Conservation (phyloP, 2,113 vertebrate genomes). For the Corvus cornix region DNA sequence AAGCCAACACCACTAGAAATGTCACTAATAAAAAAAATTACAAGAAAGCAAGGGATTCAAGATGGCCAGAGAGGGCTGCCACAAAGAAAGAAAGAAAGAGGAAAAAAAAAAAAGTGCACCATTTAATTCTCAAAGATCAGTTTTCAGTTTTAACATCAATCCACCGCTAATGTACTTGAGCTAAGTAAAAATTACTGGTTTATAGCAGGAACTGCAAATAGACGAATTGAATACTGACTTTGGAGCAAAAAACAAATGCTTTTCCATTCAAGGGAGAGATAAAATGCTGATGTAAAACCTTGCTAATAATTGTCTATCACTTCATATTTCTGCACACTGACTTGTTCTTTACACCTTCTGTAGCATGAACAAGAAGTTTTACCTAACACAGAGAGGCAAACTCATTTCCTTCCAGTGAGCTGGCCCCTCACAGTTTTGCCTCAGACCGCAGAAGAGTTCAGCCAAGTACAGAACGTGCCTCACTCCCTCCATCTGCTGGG, state of each 20-base stretch:
- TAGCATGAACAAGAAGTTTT: not conserved
- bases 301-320: not conserved
- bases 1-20: not conserved
- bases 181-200: not conserved
- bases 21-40: not conserved
- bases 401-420: not conserved
- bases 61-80: not conserved
- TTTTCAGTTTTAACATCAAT: not conserved
- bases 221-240: not conserved
- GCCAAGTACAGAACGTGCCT: not conserved
- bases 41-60: not conserved
- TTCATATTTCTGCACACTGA: not conserved
- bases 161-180: not conserved
- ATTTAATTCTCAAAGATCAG: not conserved
- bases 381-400: not conserved
- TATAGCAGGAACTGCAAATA: not conserved
- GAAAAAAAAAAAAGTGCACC: not conserved
- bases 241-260: not conserved
- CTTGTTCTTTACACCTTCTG: not conserved
- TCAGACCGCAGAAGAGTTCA: not conserved
- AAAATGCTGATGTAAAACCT: not conserved
- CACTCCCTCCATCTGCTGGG: slow-evolving; percentile 67
- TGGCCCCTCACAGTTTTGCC: not conserved
- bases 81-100: not conserved
- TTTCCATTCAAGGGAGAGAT: not conserved